Conservation (phyloP, 2,113 vertebrate species). For the Lycocorax pyrrhopterus region DNA sequence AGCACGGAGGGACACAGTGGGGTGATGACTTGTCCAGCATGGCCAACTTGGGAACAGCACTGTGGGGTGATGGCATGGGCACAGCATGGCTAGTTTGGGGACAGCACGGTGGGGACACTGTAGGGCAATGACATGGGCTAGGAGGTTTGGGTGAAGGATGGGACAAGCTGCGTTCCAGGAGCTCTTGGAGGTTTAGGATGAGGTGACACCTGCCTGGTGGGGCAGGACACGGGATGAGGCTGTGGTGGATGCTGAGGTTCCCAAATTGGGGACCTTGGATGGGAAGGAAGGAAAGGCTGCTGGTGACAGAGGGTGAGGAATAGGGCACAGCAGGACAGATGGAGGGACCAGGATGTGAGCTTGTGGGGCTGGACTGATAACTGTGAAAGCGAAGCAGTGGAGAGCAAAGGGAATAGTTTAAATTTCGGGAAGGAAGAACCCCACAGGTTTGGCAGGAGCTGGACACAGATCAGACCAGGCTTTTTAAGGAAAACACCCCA, state of each 20-base stretch:
- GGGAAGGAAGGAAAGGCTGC: background rate
- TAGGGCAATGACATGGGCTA: background rate
- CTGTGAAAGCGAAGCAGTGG: background rate
- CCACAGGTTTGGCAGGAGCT: accelerated
- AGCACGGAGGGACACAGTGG: background rate
- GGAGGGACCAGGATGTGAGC: accelerated
- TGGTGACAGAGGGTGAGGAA: background rate
- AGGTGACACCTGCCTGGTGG: background rate
- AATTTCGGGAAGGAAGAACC: background rate
- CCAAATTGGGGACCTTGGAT: accelerated
- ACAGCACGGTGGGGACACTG: accelerated
- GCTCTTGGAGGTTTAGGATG: background rate
- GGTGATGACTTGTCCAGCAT: background rate
- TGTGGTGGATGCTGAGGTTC: background rate
- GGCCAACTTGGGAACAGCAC: background rate
- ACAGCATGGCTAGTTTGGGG: accelerated
- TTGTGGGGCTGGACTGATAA: background rate
- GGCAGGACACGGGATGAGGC: background rate
- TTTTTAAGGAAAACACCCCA: background rate
- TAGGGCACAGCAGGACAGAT: background rate
- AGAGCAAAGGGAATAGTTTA: background rate
- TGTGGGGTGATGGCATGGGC: background rate
- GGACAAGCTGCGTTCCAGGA: accelerated
- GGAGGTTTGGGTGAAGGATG: background rate
- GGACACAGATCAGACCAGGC: too few species aligned